Base-by-base conservation (phyloP, 2,113 vertebrate species). In the Mastomys coucha region DNA sequence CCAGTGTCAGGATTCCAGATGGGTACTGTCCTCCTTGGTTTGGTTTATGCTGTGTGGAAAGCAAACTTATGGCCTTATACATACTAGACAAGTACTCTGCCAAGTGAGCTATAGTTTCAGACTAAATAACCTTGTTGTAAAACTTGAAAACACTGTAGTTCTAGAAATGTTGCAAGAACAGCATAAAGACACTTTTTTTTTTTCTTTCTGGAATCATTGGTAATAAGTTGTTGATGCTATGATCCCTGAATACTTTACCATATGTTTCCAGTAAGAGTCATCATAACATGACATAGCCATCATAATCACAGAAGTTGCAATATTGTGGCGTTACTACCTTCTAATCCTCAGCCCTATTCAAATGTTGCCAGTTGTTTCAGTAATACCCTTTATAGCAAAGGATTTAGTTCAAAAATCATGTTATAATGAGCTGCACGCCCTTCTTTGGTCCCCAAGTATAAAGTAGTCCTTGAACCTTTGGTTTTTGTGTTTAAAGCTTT, bases 91-190 rank as follows among this genome's bases (percentile, higher is more conserved):
- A 63, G 53, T 26, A 28, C 33, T 84, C 22, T 63, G 28, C 58
- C 22, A 85, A 65, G 22, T 85, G 58, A 63, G 81, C 24, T 81
- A 42, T 10, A 63, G 7, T 28, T 13, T n/a, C 22, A 84, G 36
- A 60, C 58, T 42, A 60, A 84, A 9, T 39, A 91, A 91, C 28
- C 86, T 91, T 42, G 8, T 75, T 96, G 88, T 73, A 94, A 31
- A 86, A 51, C 84, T 92, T 93, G 72, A 28, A 86, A 96, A 80
- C 67, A 75, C 33, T 94, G 85, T 72, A 89, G 42, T 89, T 94
- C 87, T 2, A 92, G 49, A 67, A 93, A 86, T 94, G 20, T 91
- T 89, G 17, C 8, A 89, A 91, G 39, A 92, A 91, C 4, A 87
- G 51, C 33, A 96, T 91, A 91, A 91, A 81, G 28, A 72, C 72